Conservation (phyloP, 2,113 vertebrate species). For the Struthidea cinerea region DNA sequence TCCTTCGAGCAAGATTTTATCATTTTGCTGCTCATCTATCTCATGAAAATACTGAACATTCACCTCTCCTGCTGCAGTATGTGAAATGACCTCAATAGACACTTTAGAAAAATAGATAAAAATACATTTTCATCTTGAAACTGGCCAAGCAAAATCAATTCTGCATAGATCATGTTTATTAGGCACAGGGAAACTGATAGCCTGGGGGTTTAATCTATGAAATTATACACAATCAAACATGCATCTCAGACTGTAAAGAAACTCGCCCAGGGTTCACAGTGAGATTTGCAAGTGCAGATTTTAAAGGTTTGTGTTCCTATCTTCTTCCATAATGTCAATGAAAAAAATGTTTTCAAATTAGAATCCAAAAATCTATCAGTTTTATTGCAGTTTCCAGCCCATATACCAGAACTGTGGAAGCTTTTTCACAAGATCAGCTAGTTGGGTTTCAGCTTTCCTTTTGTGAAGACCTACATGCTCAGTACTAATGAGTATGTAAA, state of each 20-base stretch:
- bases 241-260: neutral
- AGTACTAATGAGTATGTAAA: neutral
- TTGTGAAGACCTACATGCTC: neutral
- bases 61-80: neutral
- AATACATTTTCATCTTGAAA: slow-evolving; percentile 21
- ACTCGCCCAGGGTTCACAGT: neutral
- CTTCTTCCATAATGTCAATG: neutral
- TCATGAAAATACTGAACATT: neutral
- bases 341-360: neutral
- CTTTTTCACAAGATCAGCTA: neutral
- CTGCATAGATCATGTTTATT: slow-evolving; percentile 1
- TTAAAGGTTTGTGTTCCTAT: neutral
- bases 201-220: neutral
- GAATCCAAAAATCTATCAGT: neutral
- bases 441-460: neutral
- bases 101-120: neutral
- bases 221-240: neutral
- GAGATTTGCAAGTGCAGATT: neutral
- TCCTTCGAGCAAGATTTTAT: neutral
- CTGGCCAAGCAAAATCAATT: slow-evolving; percentile 33
- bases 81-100: neutral
- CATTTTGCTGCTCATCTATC: neutral
- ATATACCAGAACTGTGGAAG: neutral
- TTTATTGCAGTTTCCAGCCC: neutral
- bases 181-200: neutral